Conservation (phyloP, 2,797 vertebrate genomes). For the Pseudochromis fuscus region DNA sequence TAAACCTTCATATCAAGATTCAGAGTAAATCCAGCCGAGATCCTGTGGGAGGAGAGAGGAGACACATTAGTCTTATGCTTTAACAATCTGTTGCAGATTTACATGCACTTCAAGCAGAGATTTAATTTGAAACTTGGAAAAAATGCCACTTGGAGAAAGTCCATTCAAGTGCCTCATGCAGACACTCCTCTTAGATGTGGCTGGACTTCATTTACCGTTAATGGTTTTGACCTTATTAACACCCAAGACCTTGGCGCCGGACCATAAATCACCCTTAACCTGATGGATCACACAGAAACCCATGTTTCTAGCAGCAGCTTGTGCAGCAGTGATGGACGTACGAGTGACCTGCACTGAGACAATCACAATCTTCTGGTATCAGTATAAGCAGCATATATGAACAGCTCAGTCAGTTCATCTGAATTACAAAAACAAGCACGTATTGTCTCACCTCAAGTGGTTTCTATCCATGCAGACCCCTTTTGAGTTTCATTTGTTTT, state of each 20-base stretch:
- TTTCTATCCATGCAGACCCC: background rate
- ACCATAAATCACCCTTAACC: background rate
- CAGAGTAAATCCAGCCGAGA: constrained; percentile 22
- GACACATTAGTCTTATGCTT: constrained; percentile 12
- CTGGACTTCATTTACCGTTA: background rate
- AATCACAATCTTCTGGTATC: background rate
- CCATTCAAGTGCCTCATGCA: too few relatives aligned
- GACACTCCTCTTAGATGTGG: background rate
- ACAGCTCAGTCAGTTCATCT: background rate
- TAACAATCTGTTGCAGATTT: too few relatives aligned
- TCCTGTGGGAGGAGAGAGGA: constrained; percentile 46
- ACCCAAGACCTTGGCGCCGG: background rate
- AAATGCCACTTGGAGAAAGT: too few relatives aligned
- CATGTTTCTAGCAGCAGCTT: background rate
- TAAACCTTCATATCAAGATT: constrained; percentile 24
- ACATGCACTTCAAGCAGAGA: too few relatives aligned
- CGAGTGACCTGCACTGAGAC: constrained; percentile 3
- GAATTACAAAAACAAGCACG: background rate
- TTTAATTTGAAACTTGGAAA: too few relatives aligned
- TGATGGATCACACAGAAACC: background rate
- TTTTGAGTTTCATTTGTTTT: background rate
- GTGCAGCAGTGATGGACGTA: background rate
- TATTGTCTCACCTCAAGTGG: background rate
- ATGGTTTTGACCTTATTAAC: background rate
- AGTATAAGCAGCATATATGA: background rate